Evolutionary conservation across 2,888 invertebrate species (phyloP).

Genomic region (Cantharis flavilabris): DNA sequence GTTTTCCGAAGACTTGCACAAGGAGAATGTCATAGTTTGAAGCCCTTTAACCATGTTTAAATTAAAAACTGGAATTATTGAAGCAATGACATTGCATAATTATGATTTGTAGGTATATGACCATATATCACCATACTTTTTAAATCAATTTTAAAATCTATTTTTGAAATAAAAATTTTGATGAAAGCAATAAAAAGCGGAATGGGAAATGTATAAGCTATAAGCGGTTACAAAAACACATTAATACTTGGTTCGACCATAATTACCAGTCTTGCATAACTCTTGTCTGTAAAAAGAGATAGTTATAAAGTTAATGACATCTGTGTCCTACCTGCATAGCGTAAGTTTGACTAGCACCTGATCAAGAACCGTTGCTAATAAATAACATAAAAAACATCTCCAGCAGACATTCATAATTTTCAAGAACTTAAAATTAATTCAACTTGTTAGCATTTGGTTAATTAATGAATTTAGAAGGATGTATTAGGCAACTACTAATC

Average conservation of each 20-base stretch:
- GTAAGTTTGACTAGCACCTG: conserved; percentile 17
- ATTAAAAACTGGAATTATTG: not conserved
- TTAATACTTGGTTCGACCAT: conserved; percentile 23
- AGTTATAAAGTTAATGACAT: conserved; percentile 23
- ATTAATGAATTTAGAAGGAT: not conserved
- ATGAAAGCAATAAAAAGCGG: not conserved
- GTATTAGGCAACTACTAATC: not conserved
- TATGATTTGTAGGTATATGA: not conserved
- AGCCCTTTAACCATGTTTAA: not conserved
- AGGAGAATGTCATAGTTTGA: not conserved
- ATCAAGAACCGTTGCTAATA: conserved; percentile 5
- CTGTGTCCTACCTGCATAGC: conserved; percentile 24
- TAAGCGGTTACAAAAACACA: conserved; percentile 20
- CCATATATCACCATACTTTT: not conserved
- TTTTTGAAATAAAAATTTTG: not conserved
- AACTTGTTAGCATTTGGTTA: not conserved
- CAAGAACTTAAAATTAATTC: not conserved
- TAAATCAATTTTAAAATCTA: not conserved
- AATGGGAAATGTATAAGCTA: not conserved
- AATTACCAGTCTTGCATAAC: conserved; percentile 17
- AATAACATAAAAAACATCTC: not conserved
- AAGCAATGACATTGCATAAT: not conserved
- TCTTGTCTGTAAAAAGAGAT: conserved; percentile 13
- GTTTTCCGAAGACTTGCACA: not conserved
- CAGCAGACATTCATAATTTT: not conserved